Evolutionary conservation across 92 coral and sea anemone species (phyloP).

Genomic region (Phymanthus crucifer): DNA sequence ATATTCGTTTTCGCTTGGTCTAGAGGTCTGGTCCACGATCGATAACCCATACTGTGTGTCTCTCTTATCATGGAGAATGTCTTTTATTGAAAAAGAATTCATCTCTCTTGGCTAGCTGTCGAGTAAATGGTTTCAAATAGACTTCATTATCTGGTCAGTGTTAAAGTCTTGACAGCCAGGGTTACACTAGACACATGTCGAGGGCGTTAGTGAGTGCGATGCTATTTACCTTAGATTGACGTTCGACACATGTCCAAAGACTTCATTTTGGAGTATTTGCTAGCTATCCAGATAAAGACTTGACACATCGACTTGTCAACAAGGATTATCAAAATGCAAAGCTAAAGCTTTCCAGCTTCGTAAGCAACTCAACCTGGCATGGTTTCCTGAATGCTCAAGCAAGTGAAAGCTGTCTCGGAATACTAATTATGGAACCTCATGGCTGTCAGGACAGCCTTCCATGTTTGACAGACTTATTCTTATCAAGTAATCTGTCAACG

Average conservation of each 20-base stretch:
- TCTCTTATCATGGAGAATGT: constrained; percentile 43
- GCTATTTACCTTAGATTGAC: constrained; percentile 34
- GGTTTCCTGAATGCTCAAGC: constrained; percentile 11
- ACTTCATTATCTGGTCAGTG: constrained; percentile 60
- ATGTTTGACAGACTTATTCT: constrained; percentile 27
- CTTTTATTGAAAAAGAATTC: constrained; percentile 70
- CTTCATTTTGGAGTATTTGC: constrained; percentile 26
- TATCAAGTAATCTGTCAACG: constrained; percentile 43
- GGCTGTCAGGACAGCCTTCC: not conserved
- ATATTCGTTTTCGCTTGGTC: constrained; percentile 3
- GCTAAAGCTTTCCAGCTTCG: constrained; percentile 1
- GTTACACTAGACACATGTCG: constrained; percentile 44
- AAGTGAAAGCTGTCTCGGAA: constrained; percentile 26
- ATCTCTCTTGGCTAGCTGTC: constrained; percentile 51
- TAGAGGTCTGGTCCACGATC: constrained; percentile 20
- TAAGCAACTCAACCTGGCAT: constrained; percentile 12
- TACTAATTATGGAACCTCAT: constrained; percentile 32
- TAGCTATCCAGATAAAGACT: constrained; percentile 36
- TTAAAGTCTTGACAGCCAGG: constrained; percentile 25
- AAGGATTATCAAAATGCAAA: constrained; percentile 45
- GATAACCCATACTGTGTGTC: constrained; percentile 35
- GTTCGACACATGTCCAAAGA: constrained; percentile 36
- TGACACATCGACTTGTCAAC: constrained; percentile 38
- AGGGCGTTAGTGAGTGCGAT: constrained; percentile 36
- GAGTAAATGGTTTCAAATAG: constrained; percentile 89